Conservation (phyloP, 2,113 vertebrate genomes). For the Herpetotheres cachinnans region DNA sequence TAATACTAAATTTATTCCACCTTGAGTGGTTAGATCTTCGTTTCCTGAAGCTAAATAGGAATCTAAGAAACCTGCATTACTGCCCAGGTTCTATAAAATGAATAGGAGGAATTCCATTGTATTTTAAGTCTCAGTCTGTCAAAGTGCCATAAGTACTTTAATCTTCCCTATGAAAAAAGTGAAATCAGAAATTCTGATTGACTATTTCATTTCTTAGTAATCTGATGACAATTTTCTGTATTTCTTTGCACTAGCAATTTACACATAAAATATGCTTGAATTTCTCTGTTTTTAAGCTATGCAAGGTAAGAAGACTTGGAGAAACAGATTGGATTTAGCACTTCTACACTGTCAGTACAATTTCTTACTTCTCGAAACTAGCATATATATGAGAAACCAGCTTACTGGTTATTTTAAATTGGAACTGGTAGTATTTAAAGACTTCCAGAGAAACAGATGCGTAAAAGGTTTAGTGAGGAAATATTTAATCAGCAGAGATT, state of each 20-base stretch:
- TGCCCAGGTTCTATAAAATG: background rate
- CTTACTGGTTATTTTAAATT: background rate
- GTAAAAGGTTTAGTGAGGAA: background rate
- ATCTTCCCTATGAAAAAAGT: background rate
- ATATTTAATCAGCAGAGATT: conserved; percentile 27
- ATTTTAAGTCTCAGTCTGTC: background rate
- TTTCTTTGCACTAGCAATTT: background rate
- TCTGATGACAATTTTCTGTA: background rate
- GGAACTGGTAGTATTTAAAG: background rate
- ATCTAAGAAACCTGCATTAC: background rate
- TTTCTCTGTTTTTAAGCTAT: background rate
- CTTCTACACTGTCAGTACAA: background rate
- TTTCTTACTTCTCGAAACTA: background rate
- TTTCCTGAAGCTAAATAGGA: background rate
- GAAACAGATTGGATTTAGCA: background rate
- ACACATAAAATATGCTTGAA: background rate
- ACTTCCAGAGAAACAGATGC: background rate
- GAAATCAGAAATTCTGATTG: background rate
- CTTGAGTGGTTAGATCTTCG: background rate
- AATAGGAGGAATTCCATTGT: background rate
- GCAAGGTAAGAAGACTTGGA: background rate
- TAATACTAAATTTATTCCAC: background rate
- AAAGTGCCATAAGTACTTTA: background rate
- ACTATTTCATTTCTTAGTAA: background rate
- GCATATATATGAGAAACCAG: background rate